Conservation (phyloP, 2,113 vertebrate species). For the Corythornis madagascariensis region DNA sequence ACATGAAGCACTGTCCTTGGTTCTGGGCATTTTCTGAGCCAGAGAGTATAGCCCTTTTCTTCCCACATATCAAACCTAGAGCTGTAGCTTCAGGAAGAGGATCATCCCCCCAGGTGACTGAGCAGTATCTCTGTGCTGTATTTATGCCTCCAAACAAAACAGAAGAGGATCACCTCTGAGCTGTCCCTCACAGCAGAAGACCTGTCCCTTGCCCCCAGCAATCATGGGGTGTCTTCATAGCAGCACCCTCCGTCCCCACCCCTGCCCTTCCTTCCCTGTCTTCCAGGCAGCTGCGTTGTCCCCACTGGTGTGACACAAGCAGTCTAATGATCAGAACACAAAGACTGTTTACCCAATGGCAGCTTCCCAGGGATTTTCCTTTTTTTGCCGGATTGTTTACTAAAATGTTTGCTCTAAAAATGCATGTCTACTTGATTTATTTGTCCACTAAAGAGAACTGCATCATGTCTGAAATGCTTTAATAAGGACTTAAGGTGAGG, state of each 20-base stretch:
- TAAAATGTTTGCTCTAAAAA: not conserved
- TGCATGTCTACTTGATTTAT: not conserved
- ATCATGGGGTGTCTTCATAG: not conserved
- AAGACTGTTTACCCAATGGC: not conserved
- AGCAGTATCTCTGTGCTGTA: not conserved
- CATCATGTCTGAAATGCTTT: not conserved
- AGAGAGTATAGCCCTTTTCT: not conserved
- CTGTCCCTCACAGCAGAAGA: not conserved
- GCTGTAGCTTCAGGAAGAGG: not conserved
- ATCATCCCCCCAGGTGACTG: not conserved
- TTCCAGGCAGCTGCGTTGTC: not conserved
- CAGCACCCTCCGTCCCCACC: not conserved
- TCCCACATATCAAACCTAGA: not conserved
- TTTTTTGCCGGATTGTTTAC: not conserved
- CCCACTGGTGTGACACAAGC: not conserved
- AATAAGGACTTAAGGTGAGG: not conserved
- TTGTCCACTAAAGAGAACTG: conserved; percentile 33
- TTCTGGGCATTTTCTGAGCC: not conserved
- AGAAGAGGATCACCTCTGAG: not conserved
- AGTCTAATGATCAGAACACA: not conserved
- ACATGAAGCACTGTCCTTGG: not conserved
- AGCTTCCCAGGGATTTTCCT: not conserved
- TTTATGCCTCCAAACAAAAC: not conserved
- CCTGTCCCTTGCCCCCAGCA: not conserved
- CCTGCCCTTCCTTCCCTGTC: not conserved